Evolutionary conservation across 2,888 invertebrate genomes (phyloP), one percentile per base, ranked within the genome.

Genomic region (Melipona beecheii): DNA sequence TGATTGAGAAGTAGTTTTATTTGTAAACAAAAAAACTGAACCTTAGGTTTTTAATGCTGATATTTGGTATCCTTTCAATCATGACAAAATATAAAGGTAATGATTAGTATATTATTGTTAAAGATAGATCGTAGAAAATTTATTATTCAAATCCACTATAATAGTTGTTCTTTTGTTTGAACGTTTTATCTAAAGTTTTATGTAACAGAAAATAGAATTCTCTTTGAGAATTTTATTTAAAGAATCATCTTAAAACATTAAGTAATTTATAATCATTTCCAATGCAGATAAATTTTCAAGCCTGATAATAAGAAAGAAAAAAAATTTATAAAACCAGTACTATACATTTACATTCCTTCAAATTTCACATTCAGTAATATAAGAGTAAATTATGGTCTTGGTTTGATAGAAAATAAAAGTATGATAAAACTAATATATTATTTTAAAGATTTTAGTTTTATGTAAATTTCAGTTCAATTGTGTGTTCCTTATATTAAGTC

Each of bases 51-150:
- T 11, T 21, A n/a, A 50, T 27, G 5, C 50, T 50, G 24, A 15
- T 72, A 5, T 21, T 56, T 9, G 24, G 24, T 43, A 71, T 2
- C 13, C n/a, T 36, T 13, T 31, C 2, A 15, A 2, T 15, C 72
- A 76, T 71, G 50, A 24, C 60, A 52, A 52, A 52, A 52, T 52
- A 62, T 21, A 72, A 72, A 62, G 21, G 5, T 19, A 9, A 64
- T 64, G 13, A 56, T 56, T 21, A 56, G 11, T 56, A n/a, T 64
- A 4, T 21, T 11, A 13, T 21, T 11, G 27, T 43, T 43, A 43
- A 43, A 43, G 9, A 9, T 43, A 43, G 43, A 43, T 43, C 11
- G 43, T 43, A 43, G 43, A 43, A 43, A 43, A 43, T 43, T 9
- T 43, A 43, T 43, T 9, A 60, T 19, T 27, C 24, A 60, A 60